These are phyloP conservation scores for Pachymerium ferrugineum DNA, from an alignment of 2,888 invertebrate species.

Conservation along the genomic window DNA sequence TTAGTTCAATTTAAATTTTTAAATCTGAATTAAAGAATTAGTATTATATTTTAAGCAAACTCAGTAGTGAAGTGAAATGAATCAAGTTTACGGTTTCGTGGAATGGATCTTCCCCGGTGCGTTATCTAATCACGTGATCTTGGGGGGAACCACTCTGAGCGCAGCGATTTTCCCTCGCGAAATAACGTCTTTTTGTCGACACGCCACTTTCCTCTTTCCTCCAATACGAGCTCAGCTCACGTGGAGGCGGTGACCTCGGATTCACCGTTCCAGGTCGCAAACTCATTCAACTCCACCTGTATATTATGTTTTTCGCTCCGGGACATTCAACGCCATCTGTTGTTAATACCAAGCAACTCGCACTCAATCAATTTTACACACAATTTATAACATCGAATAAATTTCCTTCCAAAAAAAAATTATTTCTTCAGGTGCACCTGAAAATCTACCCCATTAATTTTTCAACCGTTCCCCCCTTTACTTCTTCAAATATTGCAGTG, in stretches of 20 bases:
- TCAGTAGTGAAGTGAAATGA: background rate
- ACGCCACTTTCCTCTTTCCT: constrained; percentile 22
- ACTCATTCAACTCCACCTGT: constrained; percentile 10
- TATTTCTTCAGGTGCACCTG: constrained; percentile 9
- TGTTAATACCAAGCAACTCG: background rate
- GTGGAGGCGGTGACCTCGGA: constrained; percentile 20
- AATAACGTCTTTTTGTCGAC: constrained; percentile 19
- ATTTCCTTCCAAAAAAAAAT: background rate
- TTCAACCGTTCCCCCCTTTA: background rate
- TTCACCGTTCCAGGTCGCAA: constrained; percentile 13
- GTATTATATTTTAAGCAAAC: too few relatives aligned
- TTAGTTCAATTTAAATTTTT: background rate
- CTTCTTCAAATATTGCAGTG: background rate
- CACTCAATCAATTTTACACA: too few relatives aligned
- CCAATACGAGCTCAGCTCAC: constrained; percentile 19
- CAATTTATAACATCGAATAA: too few relatives aligned
- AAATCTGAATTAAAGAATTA: background rate
- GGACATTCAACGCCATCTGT: constrained; percentile 10
- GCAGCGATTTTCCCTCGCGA: constrained; percentile 24
- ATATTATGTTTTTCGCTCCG: background rate
- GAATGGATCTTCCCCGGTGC: constrained; percentile 12
- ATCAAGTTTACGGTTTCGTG: constrained; percentile 2
- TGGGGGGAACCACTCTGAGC: constrained; percentile 8
- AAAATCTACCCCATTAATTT: background rate
- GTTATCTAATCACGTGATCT: constrained; percentile 20